Conservation (phyloP, 2,113 vertebrate genomes). For the Malurus alboscapulatus region DNA sequence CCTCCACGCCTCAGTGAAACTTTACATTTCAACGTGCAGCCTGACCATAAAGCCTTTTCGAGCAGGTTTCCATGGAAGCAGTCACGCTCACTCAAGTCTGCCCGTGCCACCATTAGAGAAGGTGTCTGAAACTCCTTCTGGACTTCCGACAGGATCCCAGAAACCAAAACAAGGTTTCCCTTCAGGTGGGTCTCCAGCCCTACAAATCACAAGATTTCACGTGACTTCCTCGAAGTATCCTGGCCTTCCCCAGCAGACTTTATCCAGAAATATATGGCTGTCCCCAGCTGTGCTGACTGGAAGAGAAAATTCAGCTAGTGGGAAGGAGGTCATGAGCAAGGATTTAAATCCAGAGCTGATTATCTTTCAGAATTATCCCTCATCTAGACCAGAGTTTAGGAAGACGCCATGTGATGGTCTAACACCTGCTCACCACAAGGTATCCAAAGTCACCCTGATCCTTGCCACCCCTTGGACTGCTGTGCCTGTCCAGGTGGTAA, state of each 20-base stretch:
- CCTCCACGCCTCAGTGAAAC: conserved; percentile 56
- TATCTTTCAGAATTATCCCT: conserved; percentile 53
- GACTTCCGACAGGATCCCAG: conserved; percentile 1
- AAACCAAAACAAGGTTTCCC: conserved; percentile 33
- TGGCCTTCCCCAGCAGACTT: conserved; percentile 25
- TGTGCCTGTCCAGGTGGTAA: conserved; percentile 66
- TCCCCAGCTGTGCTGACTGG: conserved; percentile 40
- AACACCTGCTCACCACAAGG: conserved; percentile 56
- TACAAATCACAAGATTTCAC: conserved; percentile 68
- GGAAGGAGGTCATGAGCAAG: neutral
- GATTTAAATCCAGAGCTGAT: conserved; percentile 56
- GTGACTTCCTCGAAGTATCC: conserved; percentile 50
- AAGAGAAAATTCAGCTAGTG: conserved; percentile 14
- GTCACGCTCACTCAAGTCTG: conserved; percentile 18
- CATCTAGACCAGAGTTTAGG: conserved; percentile 34
- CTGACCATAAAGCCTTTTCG: conserved; percentile 52
- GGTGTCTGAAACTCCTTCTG: neutral
- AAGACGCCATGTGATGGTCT: conserved; percentile 20
- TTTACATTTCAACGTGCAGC: conserved; percentile 72
- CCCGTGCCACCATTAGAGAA: conserved; percentile 42
- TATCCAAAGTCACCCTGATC: conserved; percentile 70
- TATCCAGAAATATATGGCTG: conserved; percentile 55
- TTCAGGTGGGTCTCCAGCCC: conserved; percentile 37
- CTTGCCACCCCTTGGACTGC: conserved; percentile 68
- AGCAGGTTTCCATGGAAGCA: neutral